These are phyloP conservation scores for Itoplectis maculator DNA, from an alignment of 2,888 invertebrate genomes.

Conservation along the genomic window DNA sequence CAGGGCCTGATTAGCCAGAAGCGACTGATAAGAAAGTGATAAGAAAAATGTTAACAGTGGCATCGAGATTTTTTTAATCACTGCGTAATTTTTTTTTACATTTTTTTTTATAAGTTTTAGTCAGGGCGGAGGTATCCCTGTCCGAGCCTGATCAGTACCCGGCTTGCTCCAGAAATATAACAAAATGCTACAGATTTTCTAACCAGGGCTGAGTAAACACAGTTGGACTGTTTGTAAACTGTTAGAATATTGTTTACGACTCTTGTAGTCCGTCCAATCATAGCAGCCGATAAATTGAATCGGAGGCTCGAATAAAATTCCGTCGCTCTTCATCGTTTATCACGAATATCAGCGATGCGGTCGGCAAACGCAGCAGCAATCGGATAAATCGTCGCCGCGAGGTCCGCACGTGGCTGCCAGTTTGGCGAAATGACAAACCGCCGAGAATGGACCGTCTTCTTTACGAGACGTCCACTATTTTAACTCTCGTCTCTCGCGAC, in stretches of 20 bases:
- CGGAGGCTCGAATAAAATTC: conserved; percentile 42
- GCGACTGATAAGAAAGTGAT: too few relatives aligned
- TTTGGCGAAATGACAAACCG: conserved; percentile 62
- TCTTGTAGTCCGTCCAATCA: conserved; percentile 34
- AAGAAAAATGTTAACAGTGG: too few relatives aligned
- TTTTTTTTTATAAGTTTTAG: too few relatives aligned
- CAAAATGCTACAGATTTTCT: background rate
- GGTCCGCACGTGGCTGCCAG: conserved; percentile 42
- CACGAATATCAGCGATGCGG: conserved; percentile 47
- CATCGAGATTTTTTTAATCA: too few relatives aligned
- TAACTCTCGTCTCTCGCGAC: conserved; percentile 32
- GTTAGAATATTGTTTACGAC: conserved; percentile 32
- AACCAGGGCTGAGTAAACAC: background rate
- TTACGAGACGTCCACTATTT: conserved; percentile 53
- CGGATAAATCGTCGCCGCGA: conserved; percentile 53
- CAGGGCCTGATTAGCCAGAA: too few relatives aligned
- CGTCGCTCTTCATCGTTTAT: conserved; percentile 49
- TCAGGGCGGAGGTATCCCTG: too few relatives aligned
- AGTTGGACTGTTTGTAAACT: background rate
- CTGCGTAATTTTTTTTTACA: too few relatives aligned
- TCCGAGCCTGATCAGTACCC: background rate
- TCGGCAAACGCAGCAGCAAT: conserved; percentile 56
- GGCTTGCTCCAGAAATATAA: conserved; percentile 13
- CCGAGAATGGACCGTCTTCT: conserved; percentile 61
- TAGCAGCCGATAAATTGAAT: conserved; percentile 58